These are phyloP conservation scores for Neodon shergylaensis DNA, from an alignment of 2,113 vertebrate species.

Conservation along the genomic window DNA sequence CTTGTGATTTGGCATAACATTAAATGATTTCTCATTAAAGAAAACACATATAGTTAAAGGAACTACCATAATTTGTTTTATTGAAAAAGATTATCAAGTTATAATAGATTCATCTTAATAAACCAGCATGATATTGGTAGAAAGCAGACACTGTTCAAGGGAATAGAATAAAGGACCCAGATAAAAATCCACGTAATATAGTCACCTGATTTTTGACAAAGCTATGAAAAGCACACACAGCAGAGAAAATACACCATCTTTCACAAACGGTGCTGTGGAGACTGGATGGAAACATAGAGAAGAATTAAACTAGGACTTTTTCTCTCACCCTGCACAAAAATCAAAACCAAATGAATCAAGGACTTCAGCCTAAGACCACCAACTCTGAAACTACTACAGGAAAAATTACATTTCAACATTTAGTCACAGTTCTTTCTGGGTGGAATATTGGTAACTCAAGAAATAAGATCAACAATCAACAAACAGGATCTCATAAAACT, in stretches of 20 bases:
- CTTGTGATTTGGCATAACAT: not conserved
- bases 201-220: not conserved
- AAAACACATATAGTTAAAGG: not conserved
- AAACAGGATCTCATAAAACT: not conserved
- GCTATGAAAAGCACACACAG: not conserved
- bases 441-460: not conserved
- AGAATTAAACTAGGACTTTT: not conserved
- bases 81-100: not conserved
- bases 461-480: not conserved
- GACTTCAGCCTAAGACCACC: not conserved
- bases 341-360: not conserved
- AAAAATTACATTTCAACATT: not conserved
- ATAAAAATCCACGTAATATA: not conserved
- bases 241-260: not conserved
- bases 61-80: not conserved
- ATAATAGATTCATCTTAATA: not conserved
- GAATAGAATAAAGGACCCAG: not conserved
- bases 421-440: not conserved
- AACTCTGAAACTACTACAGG: not conserved
- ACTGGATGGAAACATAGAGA: not conserved
- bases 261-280: not conserved
- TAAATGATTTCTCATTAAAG: not conserved
- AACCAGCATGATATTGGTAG: not conserved
- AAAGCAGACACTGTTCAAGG: not conserved
- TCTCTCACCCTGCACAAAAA: not conserved